These are phyloP conservation scores for Platysternon megacephalum DNA, from an alignment of 2,113 vertebrate genomes.

Conservation along the genomic window DNA sequence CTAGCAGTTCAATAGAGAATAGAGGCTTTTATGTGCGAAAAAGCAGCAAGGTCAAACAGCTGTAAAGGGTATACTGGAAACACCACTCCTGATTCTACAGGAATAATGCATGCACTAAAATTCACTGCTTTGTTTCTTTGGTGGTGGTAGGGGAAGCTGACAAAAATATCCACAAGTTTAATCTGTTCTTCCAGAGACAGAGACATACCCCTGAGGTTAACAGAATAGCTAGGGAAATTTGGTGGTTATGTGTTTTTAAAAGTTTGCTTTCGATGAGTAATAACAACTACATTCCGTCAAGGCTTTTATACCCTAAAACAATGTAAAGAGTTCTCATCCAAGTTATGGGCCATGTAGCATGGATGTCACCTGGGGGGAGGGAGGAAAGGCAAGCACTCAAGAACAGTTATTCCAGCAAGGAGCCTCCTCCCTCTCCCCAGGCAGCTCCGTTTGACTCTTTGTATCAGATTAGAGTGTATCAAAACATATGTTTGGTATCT, in stretches of 20 bases:
- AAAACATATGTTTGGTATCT: no score
- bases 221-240: not conserved
- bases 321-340: not conserved
- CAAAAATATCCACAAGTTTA: not conserved
- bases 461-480: no score
- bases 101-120: constrained; percentile 43
- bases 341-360: not conserved
- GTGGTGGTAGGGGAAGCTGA: not conserved
- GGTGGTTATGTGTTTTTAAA: not conserved
- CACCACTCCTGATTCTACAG: constrained; percentile 41
- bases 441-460: no score
- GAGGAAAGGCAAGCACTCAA: not conserved
- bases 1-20: constrained; percentile 62
- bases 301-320: not conserved
- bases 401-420: not conserved
- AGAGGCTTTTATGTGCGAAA: constrained; percentile 66
- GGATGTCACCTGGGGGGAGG: not conserved
- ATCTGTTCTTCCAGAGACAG: not conserved
- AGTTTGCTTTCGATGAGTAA: not conserved
- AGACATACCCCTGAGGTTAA: not conserved
- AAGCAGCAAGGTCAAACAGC: constrained; percentile 75
- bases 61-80: constrained; percentile 62
- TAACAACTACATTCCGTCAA: not conserved
- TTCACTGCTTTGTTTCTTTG: constrained; percentile 33
- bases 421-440: no score